Percentiles rank a stretch among this genome's conserved stretches.
Evolutionary conservation across 2,888 invertebrate species (phyloP).

Genomic region (Caenorhabditis japonica): DNA sequence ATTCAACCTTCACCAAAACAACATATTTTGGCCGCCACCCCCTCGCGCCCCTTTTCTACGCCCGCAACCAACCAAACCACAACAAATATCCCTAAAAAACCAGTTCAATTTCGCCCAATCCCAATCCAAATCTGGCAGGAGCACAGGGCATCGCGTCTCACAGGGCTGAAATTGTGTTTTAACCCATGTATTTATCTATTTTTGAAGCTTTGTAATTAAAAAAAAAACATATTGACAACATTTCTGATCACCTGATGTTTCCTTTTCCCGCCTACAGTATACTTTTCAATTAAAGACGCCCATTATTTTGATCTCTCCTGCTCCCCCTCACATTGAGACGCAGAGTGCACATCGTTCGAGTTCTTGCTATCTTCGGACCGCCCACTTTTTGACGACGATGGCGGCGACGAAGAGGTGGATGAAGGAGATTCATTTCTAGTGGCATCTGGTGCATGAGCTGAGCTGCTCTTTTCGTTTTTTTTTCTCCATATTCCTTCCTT

Average conservation of each 20-base stretch:
- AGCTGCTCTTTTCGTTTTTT: not conserved
- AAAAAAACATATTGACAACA: no score
- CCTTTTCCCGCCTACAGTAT: slow-evolving; percentile 44
- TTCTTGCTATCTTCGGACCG: slow-evolving; percentile 46
- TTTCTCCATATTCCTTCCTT: not conserved
- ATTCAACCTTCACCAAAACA: no score
- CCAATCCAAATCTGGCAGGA: no score
- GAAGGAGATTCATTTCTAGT: slow-evolving; percentile 46
- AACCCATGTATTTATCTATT: no score
- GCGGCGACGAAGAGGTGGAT: slow-evolving; percentile 16
- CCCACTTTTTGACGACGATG: slow-evolving; percentile 40
- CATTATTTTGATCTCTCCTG: not conserved
- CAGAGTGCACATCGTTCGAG: slow-evolving; percentile 35
- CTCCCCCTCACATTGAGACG: slow-evolving; percentile 17
- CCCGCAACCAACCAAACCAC: no score
- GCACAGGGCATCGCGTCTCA: no score
- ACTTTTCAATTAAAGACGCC: slow-evolving; percentile 33
- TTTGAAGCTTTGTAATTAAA: no score
- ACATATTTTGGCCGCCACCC: slow-evolving; percentile 11
- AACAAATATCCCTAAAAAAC: not conserved
- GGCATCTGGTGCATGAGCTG: slow-evolving; percentile 23
- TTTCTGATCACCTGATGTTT: no score
- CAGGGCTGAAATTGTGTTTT: no score
- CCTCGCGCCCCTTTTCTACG: no score
- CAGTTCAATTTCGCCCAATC: slow-evolving; percentile 15